phyloP scores from a whole-genome alignment of 2,113 vertebrate genomes.

The Oxygymnocypris stewartii region DNA sequence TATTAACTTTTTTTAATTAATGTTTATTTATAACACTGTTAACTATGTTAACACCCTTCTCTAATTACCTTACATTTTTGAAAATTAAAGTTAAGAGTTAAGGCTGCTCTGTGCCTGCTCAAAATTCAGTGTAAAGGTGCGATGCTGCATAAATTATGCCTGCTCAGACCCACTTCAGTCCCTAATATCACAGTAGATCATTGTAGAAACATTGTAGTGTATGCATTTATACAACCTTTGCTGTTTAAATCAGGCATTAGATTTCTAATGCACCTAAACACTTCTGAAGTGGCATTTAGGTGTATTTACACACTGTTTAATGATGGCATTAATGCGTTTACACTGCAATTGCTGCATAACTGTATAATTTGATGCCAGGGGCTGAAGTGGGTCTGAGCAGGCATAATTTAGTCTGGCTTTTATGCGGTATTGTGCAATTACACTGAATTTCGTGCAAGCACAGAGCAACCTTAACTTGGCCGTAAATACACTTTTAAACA shows the following conservation, averaged over 20 bases:
- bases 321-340: not conserved
- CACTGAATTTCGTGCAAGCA: not conserved
- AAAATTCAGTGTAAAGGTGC: no score
- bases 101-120: not conserved
- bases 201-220: no score
- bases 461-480: not conserved
- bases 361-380: not conserved
- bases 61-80: no score
- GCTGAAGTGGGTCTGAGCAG: not conserved
- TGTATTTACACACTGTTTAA: not conserved
- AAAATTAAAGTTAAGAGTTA: no score
- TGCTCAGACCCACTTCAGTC: no score
- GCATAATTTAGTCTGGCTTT: not conserved
- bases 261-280: not conserved
- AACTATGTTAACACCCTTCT: no score
- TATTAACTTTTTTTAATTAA: no score
- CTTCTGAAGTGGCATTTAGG: not conserved
- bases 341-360: not conserved
- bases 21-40: no score
- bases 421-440: not conserved
- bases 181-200: not conserved
- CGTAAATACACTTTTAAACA: no score
- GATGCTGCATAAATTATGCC: no score
- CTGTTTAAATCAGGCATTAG: not conserved
- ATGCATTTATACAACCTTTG: not conserved